Evolutionary conservation across 92 coral and sea anemone species (phyloP).

Genomic region (Epizoanthus ramosus): DNA sequence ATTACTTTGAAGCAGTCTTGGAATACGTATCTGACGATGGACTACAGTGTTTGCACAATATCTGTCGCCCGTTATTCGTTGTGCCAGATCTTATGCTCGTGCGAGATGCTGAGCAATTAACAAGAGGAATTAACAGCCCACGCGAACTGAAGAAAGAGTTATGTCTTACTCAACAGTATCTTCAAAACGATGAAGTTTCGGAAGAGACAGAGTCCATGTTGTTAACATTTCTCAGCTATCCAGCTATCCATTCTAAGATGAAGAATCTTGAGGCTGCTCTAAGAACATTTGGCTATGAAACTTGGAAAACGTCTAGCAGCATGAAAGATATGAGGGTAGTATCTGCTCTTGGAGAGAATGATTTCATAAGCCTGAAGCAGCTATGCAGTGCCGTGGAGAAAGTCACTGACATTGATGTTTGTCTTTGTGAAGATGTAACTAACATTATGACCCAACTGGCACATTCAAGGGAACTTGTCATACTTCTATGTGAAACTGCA

Average conservation of each 20-base stretch:
- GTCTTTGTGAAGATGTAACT: constrained; percentile 20
- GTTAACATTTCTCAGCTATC: constrained; percentile 43
- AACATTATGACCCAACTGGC: constrained; percentile 49
- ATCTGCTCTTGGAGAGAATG: too few relatives aligned
- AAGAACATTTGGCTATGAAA: constrained; percentile 30
- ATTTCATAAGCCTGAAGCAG: not conserved
- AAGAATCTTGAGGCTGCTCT: constrained; percentile 27
- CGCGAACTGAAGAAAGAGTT: constrained; percentile 51
- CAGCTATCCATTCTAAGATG: constrained; percentile 22
- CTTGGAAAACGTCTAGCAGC: not conserved
- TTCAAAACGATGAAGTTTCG: constrained; percentile 8
- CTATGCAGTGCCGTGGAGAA: constrained; percentile 22
- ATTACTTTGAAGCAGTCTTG: constrained; percentile 4
- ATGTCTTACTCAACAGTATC: constrained; percentile 26
- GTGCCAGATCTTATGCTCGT: constrained; percentile 8
- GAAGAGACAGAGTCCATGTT: constrained; percentile 19
- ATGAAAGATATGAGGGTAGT: not conserved
- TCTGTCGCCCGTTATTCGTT: constrained; percentile 17
- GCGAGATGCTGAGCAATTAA: not conserved
- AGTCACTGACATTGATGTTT: constrained; percentile 14
- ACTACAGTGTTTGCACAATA: not conserved
- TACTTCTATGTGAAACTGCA: constrained; percentile 63
- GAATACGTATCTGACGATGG: constrained; percentile 3
- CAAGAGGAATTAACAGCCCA: constrained; percentile 23
- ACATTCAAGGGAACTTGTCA: constrained; percentile 55